These are phyloP conservation scores for Poecile atricapillus DNA, from an alignment of 2,113 vertebrate genomes.

Conservation along the genomic window DNA sequence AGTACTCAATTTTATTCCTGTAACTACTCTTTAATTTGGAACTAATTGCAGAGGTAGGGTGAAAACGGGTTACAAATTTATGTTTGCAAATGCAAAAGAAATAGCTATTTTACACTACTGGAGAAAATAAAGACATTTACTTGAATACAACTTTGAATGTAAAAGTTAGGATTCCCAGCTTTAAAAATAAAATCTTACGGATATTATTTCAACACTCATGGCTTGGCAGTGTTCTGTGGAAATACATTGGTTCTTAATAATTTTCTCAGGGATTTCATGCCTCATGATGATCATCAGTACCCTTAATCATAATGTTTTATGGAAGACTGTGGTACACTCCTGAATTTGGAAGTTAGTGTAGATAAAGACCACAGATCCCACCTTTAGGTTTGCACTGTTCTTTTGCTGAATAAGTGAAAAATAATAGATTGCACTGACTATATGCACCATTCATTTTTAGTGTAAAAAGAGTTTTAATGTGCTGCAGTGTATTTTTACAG, in stretches of 20 bases:
- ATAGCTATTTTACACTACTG: not conserved
- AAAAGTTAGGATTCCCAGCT: not conserved
- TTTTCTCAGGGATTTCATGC: not conserved
- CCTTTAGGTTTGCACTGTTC: not conserved
- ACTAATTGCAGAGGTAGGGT: not conserved
- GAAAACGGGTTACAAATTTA: not conserved
- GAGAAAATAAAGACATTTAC: not conserved
- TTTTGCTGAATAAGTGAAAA: not conserved
- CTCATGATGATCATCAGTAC: not conserved
- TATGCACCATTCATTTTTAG: not conserved
- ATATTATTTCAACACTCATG: not conserved
- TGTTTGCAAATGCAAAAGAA: not conserved
- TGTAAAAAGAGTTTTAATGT: not conserved
- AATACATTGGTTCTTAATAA: not conserved
- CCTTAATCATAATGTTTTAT: not conserved
- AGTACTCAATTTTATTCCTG: not conserved
- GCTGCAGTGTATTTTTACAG: not conserved
- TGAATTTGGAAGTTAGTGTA: not conserved
- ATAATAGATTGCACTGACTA: not conserved
- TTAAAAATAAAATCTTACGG: not conserved
- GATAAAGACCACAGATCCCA: not conserved
- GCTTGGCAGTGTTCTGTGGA: not conserved
- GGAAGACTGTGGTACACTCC: not conserved
- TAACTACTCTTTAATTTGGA: not conserved
- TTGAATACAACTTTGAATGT: not conserved